Evolutionary conservation across 1,140 invertebrate species (phyloP), one percentile per base, ranked within the genome.

Genomic region (Oscheius sp.): DNA sequence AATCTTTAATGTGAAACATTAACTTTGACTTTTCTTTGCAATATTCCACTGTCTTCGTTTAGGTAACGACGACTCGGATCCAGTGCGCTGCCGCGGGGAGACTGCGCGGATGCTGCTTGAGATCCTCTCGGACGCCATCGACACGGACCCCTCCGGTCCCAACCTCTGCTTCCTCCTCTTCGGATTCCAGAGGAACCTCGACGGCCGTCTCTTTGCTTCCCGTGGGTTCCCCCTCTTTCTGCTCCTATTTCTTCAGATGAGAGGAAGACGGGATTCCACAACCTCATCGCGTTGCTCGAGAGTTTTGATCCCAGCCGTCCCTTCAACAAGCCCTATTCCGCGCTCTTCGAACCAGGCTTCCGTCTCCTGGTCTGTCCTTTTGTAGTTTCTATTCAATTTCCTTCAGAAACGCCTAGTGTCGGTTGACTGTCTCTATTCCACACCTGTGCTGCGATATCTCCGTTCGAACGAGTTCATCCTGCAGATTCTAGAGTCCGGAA

Each of bases 81-180:
- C 62, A n/a, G 15, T 35, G 23, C 36, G 26, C 18, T 55, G 52
- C 2, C 31, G 69, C 15, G 69, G 69, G 28, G 69, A 71, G 52
- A 71, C 69, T 7, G 59, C 69, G 46, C 58, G 69, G 18, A n/a
- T 71, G n/a, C 20, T 71, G 23, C 34, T 71, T 10, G 69, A 71
- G 45, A 71, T 58, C 4, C 32, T 71, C 32, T 63, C 46, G 10
- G 69, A 71, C 15, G 59, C 69, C 18, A 46, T 71, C 26, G 69
- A 71, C 28, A 49, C 38, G 18, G 38, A 63, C 4, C 34, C 58
- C 3, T 29, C 36, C 3, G 26, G 23, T n/a, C 35, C 23, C 2
- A 71, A 71, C 20, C 46, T 71, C 26, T 64, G 59, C 42, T 64
- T 49, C 29, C 52, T 61, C 28, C 42, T 65, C 15, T 36, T 71